A percentile compares a stretch with the other conserved stretches of the same genome.
Evolutionary conservation across 2,113 vertebrate species (phyloP).

Genomic region (Labrus mixtus): DNA sequence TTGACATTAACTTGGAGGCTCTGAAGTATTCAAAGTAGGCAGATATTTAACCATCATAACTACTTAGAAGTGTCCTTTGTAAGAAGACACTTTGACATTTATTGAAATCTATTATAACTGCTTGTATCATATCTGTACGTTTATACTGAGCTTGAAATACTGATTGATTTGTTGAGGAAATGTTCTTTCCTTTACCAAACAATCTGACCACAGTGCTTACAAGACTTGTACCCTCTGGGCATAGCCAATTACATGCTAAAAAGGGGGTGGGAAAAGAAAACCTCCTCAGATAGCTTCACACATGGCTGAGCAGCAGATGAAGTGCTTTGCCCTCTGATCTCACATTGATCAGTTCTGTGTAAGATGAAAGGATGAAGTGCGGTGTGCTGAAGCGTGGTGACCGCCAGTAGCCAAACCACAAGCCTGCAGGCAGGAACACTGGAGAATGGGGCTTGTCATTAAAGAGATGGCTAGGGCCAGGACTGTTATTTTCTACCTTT

Average conservation of each 20-base stretch:
- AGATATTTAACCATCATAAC: slow-evolving; percentile 13
- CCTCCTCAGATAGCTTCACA: slow-evolving; percentile 20
- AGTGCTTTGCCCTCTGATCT: slow-evolving; percentile 64
- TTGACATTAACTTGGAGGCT: background rate
- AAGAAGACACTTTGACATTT: slow-evolving; percentile 1
- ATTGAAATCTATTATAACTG: slow-evolving; percentile 15
- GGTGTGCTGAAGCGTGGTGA: slow-evolving; percentile 38
- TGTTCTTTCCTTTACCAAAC: background rate
- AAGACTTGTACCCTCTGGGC: slow-evolving; percentile 38
- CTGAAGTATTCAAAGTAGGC: background rate
- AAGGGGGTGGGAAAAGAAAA: slow-evolving; percentile 10
- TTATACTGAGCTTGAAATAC: slow-evolving; percentile 17
- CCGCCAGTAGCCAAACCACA: slow-evolving; percentile 28
- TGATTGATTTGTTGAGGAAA: slow-evolving; percentile 5
- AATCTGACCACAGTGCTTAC: slow-evolving; percentile 12
- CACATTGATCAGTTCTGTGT: slow-evolving; percentile 63
- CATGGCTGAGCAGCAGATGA: slow-evolving; percentile 47
- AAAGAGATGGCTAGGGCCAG: slow-evolving; percentile 54
- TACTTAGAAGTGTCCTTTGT: background rate
- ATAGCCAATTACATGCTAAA: slow-evolving; percentile 51
- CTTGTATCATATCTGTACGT: slow-evolving; percentile 27
- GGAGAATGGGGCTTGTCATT: slow-evolving; percentile 64
- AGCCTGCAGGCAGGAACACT: slow-evolving; percentile 33
- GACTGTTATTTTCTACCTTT: slow-evolving; percentile 81
- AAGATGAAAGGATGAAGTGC: slow-evolving; percentile 65